Evolutionary conservation across 2,888 invertebrate genomes (phyloP), one percentile per base, ranked within the genome.

Genomic region (Drosophila infuscata): DNA sequence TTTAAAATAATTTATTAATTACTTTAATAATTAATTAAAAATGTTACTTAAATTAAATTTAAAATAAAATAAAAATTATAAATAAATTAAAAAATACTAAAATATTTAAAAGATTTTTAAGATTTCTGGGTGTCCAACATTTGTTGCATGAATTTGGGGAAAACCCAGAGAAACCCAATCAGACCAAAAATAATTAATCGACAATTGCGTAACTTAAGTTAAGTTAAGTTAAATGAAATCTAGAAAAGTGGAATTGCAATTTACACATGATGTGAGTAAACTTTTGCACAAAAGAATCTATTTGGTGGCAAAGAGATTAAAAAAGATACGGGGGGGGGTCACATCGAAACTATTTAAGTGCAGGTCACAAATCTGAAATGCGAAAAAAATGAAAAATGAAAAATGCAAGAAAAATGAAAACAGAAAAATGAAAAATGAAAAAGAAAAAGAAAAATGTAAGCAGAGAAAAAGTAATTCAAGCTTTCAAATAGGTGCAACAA

Each of bases 341-440:
- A 30, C 54, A 70, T 70, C 52, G 52, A 57, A 70, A 51, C 56
- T 56, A 43, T 68, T 68, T 41, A 56, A 68, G 68, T 68, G 68
- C 68, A 68, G 68, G 73, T 73, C 79, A 64, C 76, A 82, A 67
- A 78, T 54, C 70, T 54, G 49, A 49, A 36, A 35, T 57, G 59
- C 43, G 43, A 43, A 58, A 41, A 60, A 36, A 46, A 41, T 35
- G 3, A 8, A 25, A 7, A 25, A 25, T 25, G 20, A 25, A 25
- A 25, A 25, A 25, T 25, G 25, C 25, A 25, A 25, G 25, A 25
- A 25, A 25, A 25, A 25, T 25, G 25, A 25, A 25, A 25, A 25
- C 25, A 25, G 25, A 25, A 25, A 25, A 25, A 25, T 25, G 46
- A 12, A 52, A 64, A 32, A 38, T 35, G 25, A 38, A 29, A 17